phyloP scores from a whole-genome alignment of 2,113 vertebrate species.

The Pterocles gutturalis region DNA sequence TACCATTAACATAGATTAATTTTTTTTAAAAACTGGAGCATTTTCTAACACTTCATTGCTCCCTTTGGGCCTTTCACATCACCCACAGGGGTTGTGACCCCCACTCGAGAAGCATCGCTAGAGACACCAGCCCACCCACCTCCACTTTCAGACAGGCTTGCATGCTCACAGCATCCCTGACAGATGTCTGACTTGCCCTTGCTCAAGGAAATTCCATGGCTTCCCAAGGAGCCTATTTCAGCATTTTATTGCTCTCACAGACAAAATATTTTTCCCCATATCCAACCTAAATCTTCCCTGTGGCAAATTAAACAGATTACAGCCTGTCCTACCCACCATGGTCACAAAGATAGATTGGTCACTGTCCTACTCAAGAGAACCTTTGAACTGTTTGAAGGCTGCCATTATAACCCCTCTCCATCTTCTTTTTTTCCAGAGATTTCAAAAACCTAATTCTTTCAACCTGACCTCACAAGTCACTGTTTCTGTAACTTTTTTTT shows the following conservation, averaged over 20 bases:
- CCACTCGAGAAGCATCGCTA: not conserved
- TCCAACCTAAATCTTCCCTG: slow-evolving; percentile 11
- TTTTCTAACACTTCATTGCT: not conserved
- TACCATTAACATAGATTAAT: not conserved
- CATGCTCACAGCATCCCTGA: not conserved
- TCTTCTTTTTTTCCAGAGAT: not conserved
- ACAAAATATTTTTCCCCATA: slow-evolving; percentile 33
- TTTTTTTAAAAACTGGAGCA: not conserved
- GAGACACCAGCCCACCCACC: not conserved
- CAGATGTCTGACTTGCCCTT: slow-evolving; percentile 26
- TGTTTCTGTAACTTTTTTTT: not conserved
- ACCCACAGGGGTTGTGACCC: not conserved
- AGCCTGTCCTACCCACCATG: not conserved
- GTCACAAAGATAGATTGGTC: slow-evolving; percentile 31
- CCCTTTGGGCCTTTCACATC: not conserved
- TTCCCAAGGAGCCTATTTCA: slow-evolving; percentile 29
- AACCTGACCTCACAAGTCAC: not conserved
- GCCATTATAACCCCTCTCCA: not conserved
- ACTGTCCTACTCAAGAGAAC: not conserved
- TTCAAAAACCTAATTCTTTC: not conserved
- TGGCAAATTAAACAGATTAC: slow-evolving; percentile 32
- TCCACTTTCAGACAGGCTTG: not conserved
- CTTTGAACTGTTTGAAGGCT: slow-evolving; percentile 4
- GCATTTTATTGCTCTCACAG: slow-evolving; percentile 45
- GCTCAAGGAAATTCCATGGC: slow-evolving; percentile 25